Conservation (phyloP, 1,140 invertebrate species). For the Drosophila sturtevanti region DNA sequence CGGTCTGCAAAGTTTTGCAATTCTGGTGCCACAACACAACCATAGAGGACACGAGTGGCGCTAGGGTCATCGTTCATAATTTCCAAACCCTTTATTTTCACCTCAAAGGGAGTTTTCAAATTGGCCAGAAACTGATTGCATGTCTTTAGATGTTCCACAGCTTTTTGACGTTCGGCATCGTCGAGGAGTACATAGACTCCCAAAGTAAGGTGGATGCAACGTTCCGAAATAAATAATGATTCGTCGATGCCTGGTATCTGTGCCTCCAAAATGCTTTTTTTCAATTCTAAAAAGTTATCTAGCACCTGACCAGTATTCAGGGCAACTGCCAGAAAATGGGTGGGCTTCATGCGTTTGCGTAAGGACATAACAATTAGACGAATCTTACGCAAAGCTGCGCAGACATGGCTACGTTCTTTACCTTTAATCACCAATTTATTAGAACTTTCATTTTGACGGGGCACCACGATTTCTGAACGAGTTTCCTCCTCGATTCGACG, state of each 20-base stretch:
- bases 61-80: conserved; percentile 94
- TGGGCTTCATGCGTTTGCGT: conserved; percentile 66
- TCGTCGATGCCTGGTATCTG: conserved; percentile 67
- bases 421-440: conserved; percentile 47
- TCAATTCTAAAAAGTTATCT: conserved; percentile 48
- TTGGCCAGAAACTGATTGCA: conserved; percentile 49
- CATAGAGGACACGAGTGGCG: conserved; percentile 89
- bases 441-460: conserved; percentile 82
- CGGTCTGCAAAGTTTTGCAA: conserved; percentile 73
- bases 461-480: conserved; percentile 86
- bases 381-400: conserved; percentile 64
- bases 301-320: conserved; percentile 55
- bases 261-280: conserved; percentile 57
- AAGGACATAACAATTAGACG: conserved; percentile 51
- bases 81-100: conserved; percentile 87
- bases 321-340: conserved; percentile 69
- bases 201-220: conserved; percentile 60
- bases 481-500: conserved; percentile 89
- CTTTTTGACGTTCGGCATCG: conserved; percentile 61
- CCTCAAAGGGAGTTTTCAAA: conserved; percentile 50
- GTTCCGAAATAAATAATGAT: conserved; percentile 54
- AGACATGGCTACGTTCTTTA: conserved; percentile 56
- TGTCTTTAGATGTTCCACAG: conserved; percentile 44
- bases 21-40: conserved; percentile 84
- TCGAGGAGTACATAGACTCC: conserved; percentile 67